Conservation (phyloP, 1,140 invertebrate species). For the Drosophila bipectinata region DNA sequence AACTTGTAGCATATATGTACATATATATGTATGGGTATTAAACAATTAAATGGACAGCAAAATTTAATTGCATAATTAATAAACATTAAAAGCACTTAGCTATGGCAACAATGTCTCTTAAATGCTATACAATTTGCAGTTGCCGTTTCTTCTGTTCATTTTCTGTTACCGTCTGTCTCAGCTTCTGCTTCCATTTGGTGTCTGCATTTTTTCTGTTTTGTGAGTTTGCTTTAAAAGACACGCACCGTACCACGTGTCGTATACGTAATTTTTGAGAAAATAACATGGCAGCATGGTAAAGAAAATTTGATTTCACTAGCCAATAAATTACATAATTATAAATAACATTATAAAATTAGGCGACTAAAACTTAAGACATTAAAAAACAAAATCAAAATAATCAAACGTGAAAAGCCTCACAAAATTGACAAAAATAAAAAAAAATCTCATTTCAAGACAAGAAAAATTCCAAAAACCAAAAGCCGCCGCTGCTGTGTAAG, state of each 20-base stretch:
- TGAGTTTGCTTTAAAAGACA: conserved; percentile 45
- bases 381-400: too few species aligned
- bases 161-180: not conserved
- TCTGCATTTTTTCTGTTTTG: conserved; percentile 6
- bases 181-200: not conserved
- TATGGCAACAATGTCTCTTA: conserved; percentile 67
- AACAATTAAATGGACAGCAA: conserved; percentile 78
- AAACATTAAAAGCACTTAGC: conserved; percentile 82
- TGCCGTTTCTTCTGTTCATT: conserved; percentile 41
- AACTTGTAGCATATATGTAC: conserved; percentile 8
- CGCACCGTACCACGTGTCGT: conserved; percentile 56
- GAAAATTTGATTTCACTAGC: not conserved
- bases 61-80: conserved; percentile 82
- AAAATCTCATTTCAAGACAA: not conserved
- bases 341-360: too few species aligned
- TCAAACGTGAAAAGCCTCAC: too few species aligned
- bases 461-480: not conserved
- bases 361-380: too few species aligned
- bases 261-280: conserved; percentile 32
- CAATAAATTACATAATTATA: too few species aligned
- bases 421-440: too few species aligned
- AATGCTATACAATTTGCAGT: conserved; percentile 76
- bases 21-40: conserved; percentile 42
- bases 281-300: not conserved
- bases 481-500: not conserved